phyloP scores from a whole-genome alignment of 2,888 invertebrate genomes.

The Harpalus rubripes region DNA sequence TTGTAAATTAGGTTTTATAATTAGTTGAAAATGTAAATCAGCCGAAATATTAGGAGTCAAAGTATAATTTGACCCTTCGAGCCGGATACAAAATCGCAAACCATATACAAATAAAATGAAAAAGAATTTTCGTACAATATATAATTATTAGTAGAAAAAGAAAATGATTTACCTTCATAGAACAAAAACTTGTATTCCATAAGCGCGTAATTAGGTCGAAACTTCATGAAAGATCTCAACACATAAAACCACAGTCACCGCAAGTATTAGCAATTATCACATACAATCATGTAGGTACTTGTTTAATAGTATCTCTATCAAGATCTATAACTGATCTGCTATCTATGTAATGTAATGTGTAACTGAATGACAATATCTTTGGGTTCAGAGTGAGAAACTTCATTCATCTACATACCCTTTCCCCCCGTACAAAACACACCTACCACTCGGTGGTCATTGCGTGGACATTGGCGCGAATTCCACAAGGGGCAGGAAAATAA shows the following conservation, averaged over 20 bases:
- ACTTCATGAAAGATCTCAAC: constrained; percentile 11
- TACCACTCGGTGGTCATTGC: background rate
- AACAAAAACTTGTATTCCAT: constrained; percentile 44
- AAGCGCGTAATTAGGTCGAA: background rate
- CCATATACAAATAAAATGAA: too few relatives aligned
- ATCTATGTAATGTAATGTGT: background rate
- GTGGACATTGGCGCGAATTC: constrained; percentile 41
- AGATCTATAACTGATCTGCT: constrained; percentile 6
- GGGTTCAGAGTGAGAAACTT: background rate
- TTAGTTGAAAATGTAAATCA: too few relatives aligned
- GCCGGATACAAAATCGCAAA: too few relatives aligned
- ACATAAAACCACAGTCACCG: constrained; percentile 4
- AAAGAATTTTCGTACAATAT: too few relatives aligned
- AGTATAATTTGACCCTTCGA: too few relatives aligned
- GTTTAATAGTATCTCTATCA: background rate
- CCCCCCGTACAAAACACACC: background rate
- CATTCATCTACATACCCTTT: constrained; percentile 13
- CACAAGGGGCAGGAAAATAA: background rate
- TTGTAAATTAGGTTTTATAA: too few relatives aligned
- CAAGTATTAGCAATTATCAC: constrained; percentile 1
- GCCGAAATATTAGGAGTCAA: too few relatives aligned
- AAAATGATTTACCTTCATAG: constrained; percentile 18
- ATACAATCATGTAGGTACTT: background rate
- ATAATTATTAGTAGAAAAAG: too few relatives aligned
- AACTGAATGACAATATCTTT: constrained; percentile 13